Conservation (phyloP, 2,888 invertebrate genomes). For the Trisateles emortualis region DNA sequence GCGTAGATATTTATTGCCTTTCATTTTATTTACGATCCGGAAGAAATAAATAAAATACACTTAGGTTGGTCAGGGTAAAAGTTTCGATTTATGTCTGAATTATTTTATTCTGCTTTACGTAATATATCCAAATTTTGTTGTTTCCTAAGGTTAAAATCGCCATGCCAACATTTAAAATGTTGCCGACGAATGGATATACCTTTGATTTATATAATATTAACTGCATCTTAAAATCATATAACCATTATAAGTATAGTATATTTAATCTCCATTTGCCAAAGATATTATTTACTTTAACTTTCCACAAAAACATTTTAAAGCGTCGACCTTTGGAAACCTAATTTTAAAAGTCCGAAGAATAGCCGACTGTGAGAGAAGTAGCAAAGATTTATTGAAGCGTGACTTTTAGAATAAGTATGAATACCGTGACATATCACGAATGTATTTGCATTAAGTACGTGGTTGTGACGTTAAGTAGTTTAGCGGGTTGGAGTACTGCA, state of each 20-base stretch:
- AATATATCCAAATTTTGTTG: too few relatives aligned
- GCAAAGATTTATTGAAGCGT: constrained; percentile 18
- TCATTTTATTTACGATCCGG: not conserved
- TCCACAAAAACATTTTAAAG: constrained; percentile 1
- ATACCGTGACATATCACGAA: constrained; percentile 11
- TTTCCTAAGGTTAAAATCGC: too few relatives aligned
- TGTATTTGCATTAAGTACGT: constrained; percentile 22
- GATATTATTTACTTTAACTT: constrained; percentile 1
- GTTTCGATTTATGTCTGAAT: too few relatives aligned
- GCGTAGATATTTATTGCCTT: not conserved
- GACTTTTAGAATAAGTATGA: constrained; percentile 22
- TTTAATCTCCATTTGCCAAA: not conserved
- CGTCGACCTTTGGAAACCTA: not conserved
- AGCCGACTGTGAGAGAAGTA: not conserved
- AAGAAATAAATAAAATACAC: not conserved
- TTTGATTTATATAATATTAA: too few relatives aligned
- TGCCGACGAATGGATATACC: too few relatives aligned
- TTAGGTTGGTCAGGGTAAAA: too few relatives aligned
- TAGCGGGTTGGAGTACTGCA: too few relatives aligned
- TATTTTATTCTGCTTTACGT: too few relatives aligned
- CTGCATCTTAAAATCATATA: not conserved
- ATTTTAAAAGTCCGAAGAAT: not conserved
- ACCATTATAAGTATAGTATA: too few relatives aligned
- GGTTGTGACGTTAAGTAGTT: not conserved
- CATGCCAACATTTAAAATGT: too few relatives aligned